Evolutionary conservation across 2,113 vertebrate genomes (phyloP).

Genomic region (Oncorhynchus kisutch): DNA sequence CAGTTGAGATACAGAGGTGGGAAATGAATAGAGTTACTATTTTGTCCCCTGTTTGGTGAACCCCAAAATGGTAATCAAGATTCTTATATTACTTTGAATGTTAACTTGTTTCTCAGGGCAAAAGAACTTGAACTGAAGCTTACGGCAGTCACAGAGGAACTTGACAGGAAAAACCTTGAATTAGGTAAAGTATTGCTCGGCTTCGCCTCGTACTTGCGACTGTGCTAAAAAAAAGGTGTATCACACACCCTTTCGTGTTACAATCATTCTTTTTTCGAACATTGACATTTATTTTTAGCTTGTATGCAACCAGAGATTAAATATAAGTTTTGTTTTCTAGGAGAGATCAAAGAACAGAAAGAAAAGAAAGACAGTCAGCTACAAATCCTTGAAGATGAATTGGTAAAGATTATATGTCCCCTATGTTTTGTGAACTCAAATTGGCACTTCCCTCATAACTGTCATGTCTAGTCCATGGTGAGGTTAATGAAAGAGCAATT

Average conservation of each 20-base stretch:
- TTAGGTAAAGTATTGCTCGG: conserved; percentile 55
- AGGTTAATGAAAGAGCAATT: neutral
- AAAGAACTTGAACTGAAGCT: conserved; percentile 58
- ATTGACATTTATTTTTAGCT: neutral
- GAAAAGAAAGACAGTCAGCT: conserved; percentile 76
- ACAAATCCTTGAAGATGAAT: conserved; percentile 71
- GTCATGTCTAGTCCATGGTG: neutral
- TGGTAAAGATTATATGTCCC: conserved; percentile 66
- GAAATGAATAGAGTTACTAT: conserved; percentile 5
- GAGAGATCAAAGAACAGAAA: conserved; percentile 70
- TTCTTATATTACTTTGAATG: neutral
- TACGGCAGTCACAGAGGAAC: conserved; percentile 38
- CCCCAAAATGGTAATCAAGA: neutral
- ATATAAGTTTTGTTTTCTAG: conserved; percentile 63
- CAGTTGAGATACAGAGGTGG: conserved; percentile 79
- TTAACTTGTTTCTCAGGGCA: conserved; percentile 46
- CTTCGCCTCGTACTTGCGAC: neutral
- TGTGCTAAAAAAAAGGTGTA: no score
- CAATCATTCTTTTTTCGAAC: no score
- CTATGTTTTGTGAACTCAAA: neutral
- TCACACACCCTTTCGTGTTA: no score
- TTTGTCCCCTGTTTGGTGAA: neutral
- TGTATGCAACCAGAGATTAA: neutral
- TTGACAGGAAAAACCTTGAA: conserved; percentile 50
- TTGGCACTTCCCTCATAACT: neutral